These are phyloP conservation scores for Drosophila pseudoobscura DNA, from an alignment of 1,140 invertebrate genomes.

Conservation along the genomic window DNA sequence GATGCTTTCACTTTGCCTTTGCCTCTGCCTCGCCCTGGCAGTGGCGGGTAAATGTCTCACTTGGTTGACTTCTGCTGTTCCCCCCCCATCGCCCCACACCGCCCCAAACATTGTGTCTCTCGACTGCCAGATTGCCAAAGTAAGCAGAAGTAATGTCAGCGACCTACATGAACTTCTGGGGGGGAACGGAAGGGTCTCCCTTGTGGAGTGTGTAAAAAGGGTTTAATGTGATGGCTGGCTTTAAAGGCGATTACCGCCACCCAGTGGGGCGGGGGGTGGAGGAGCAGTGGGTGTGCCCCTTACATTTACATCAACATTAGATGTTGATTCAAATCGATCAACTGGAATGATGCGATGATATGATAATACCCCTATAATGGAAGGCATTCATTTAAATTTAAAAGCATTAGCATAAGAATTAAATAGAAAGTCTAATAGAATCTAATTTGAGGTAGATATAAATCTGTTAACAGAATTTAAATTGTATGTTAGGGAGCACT, in stretches of 20 bases:
- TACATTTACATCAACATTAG: not conserved
- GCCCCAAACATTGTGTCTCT: not conserved
- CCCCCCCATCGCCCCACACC: not conserved
- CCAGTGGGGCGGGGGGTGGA: too few relatives aligned
- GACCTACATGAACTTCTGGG: slow-evolving; percentile 41
- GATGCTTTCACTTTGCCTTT: slow-evolving; percentile 68
- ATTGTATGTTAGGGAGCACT: too few relatives aligned
- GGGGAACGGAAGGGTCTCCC: not conserved
- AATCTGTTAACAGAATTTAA: too few relatives aligned
- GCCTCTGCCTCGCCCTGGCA: slow-evolving; percentile 14
- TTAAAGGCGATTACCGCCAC: slow-evolving; percentile 23
- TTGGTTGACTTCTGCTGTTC: slow-evolving; percentile 25
- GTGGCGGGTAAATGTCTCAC: slow-evolving; percentile 36
- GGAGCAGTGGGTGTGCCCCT: too few relatives aligned
- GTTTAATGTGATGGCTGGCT: slow-evolving; percentile 26
- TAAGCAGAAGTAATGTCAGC: slow-evolving; percentile 73
- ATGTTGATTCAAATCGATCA: slow-evolving; percentile 15
- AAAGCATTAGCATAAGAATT: too few relatives aligned
- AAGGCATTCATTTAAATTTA: not conserved
- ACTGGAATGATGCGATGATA: not conserved
- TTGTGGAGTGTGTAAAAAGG: slow-evolving; percentile 16
- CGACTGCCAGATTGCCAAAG: slow-evolving; percentile 57
- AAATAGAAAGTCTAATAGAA: too few relatives aligned
- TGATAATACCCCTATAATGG: not conserved
- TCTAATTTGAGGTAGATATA: too few relatives aligned